Evolutionary conservation across 1,140 invertebrate genomes (phyloP).

Genomic region (Cecropterus lyciades): DNA sequence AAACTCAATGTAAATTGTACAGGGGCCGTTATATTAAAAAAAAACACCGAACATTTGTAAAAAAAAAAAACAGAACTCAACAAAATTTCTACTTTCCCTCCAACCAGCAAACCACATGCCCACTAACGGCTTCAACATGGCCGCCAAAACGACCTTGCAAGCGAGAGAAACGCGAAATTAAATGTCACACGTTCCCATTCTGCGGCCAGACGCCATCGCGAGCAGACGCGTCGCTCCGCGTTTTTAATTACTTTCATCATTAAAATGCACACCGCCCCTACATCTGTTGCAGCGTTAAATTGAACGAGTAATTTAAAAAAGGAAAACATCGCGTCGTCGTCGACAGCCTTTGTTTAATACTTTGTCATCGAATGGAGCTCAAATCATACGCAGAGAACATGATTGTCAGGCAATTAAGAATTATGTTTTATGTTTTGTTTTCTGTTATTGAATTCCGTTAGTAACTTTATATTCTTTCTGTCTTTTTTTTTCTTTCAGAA

Average conservation of each 20-base stretch:
- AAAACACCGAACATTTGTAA: neutral
- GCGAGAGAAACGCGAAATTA: constrained; percentile 46
- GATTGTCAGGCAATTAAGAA: neutral
- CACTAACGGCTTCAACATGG: constrained; percentile 7
- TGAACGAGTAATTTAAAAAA: constrained; percentile 49
- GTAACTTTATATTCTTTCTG: no score
- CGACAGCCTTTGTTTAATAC: constrained; percentile 32
- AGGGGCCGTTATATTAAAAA: no score
- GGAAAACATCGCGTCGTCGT: constrained; percentile 29
- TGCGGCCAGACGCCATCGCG: constrained; percentile 37
- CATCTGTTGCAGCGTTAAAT: constrained; percentile 49
- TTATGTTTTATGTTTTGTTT: constrained; percentile 5
- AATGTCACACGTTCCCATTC: constrained; percentile 59
- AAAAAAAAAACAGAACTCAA: neutral
- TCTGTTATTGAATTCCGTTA: neutral
- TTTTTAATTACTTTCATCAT: constrained; percentile 67
- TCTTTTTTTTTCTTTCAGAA: no score
- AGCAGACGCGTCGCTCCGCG: constrained; percentile 42
- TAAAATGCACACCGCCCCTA: constrained; percentile 55
- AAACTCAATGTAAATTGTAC: no score
- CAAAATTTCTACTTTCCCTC: neutral
- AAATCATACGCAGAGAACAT: constrained; percentile 9
- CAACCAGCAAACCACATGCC: neutral
- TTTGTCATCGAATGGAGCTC: constrained; percentile 33
- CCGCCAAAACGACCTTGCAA: constrained; percentile 37